Percentiles rank a stretch among this genome's conserved stretches.
These are phyloP conservation scores for Orientallactaga sibirica DNA, from an alignment of 2,797 vertebrate genomes.

Conservation along the genomic window DNA sequence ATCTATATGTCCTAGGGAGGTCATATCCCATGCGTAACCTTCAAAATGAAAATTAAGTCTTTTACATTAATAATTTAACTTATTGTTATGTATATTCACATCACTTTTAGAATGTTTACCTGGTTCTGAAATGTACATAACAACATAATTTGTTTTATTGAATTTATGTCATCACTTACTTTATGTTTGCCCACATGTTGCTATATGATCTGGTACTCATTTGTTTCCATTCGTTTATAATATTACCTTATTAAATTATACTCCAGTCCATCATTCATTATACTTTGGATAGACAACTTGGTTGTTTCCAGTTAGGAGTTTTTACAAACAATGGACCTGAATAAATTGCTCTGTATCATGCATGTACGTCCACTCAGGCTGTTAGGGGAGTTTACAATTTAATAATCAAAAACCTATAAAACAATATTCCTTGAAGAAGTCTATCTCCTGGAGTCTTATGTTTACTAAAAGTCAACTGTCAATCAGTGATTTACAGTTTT, in stretches of 20 bases:
- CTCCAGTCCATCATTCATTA: background rate
- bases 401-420: background rate
- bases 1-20: background rate
- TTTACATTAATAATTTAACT: too few relatives aligned
- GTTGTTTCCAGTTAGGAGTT: background rate
- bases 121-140: background rate
- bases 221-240: background rate
- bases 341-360: background rate
- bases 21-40: background rate
- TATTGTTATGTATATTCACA: too few relatives aligned
- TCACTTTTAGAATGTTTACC: background rate
- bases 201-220: background rate
- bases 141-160: background rate
- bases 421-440: background rate
- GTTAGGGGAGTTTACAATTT: slow-evolving; percentile 1
- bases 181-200: background rate
- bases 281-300: background rate
- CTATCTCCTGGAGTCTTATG: background rate
- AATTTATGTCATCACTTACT: background rate
- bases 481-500: background rate
- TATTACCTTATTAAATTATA: background rate
- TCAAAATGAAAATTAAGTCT: background rate
- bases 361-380: accelerated
- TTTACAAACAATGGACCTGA: background rate
- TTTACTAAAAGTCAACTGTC: background rate